Conservation (phyloP, 2,113 vertebrate species). For the Macquaria australasica region DNA sequence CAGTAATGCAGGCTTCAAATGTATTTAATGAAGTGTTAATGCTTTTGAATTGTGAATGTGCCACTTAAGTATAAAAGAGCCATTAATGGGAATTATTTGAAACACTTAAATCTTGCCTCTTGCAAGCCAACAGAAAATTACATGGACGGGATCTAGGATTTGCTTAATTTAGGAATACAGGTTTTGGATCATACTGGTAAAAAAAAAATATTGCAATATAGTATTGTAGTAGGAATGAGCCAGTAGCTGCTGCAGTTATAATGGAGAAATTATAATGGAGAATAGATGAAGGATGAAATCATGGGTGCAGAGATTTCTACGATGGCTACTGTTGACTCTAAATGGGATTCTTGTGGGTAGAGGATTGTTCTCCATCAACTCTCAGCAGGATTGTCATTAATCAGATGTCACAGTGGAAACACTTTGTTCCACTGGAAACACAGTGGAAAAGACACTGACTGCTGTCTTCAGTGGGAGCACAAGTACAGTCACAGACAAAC, state of each 20-base stretch:
- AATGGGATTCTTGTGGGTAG: constrained; percentile 56
- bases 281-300: constrained; percentile 34
- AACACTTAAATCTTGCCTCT: constrained; percentile 14
- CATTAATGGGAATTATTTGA: constrained; percentile 35
- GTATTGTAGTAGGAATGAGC: constrained; percentile 15
- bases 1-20: not conserved
- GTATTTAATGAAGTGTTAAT: constrained; percentile 26
- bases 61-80: constrained; percentile 12
- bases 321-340: constrained; percentile 43
- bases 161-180: constrained; percentile 34
- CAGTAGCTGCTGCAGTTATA: not conserved
- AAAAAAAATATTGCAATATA: constrained; percentile 4
- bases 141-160: constrained; percentile 9
- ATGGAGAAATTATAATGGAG: not conserved
- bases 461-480: constrained; percentile 26
- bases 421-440: constrained; percentile 65
- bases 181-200: constrained; percentile 16
- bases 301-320: constrained; percentile 39
- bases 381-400: constrained; percentile 64
- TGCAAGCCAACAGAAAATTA: constrained; percentile 28
- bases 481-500: constrained; percentile 44
- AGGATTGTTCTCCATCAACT: constrained; percentile 48
- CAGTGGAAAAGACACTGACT: constrained; percentile 38
- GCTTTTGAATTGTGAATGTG: constrained; percentile 12
- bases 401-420: constrained; percentile 68